These are phyloP conservation scores for Triplophysa tibetana DNA, from an alignment of 2,113 vertebrate genomes.

Conservation along the genomic window DNA sequence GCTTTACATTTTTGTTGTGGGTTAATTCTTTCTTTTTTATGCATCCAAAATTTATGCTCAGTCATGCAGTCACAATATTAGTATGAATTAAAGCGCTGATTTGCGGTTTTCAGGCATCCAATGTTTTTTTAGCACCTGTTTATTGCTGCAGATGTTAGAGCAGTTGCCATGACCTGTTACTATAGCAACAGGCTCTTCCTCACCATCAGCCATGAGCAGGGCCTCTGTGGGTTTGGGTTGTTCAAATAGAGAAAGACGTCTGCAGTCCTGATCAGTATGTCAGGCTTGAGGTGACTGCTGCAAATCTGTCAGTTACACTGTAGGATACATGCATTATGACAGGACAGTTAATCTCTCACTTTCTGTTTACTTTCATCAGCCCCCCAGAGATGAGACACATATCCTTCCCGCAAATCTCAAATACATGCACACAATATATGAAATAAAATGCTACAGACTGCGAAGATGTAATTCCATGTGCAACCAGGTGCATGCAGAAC, in stretches of 20 bases:
- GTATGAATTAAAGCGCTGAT: not conserved
- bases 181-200: constrained; percentile 36
- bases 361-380: constrained; percentile 27
- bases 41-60: not conserved
- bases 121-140: not conserved
- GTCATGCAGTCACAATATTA: no score
- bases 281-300: constrained; percentile 42
- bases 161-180: constrained; percentile 31
- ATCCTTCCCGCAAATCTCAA: not conserved
- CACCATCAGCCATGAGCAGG: not conserved
- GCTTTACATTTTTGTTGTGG: no score
- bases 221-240: constrained; percentile 7
- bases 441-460: no score
- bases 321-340: not conserved
- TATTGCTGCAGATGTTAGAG: constrained; percentile 38
- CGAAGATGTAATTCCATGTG: not conserved
- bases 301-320: constrained; percentile 27
- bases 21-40: no score
- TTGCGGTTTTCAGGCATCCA: not conserved
- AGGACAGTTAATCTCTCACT: constrained; percentile 19
- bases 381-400: no score
- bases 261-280: constrained; percentile 53
- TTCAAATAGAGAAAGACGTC: not conserved
- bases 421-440: not conserved
- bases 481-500: not conserved